Evolutionary conservation across 2,113 vertebrate species (phyloP), one percentile per base, ranked within the genome.

Genomic region (Brienomyrus longianalis): DNA sequence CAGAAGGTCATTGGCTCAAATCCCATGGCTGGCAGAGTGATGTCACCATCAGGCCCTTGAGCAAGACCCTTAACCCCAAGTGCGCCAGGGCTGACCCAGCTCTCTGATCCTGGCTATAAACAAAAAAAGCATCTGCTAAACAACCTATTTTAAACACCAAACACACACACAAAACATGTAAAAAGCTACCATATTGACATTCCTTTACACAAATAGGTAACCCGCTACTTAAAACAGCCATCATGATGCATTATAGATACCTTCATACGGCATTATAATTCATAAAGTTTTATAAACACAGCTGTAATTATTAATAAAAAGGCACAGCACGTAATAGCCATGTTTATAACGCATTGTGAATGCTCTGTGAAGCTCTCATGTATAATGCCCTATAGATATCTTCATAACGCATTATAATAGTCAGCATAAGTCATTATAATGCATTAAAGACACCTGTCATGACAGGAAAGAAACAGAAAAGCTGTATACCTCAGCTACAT

Each of bases 131-230:
- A 31, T 70, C 27, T 31, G n/a, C 74, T 43, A 77, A 80, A 39
- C 5, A 80, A 19, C 35, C 8, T 80, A 27, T 43, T 43, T 70
- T n/a, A 27, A 13, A 70, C 62, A 70, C 23, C 23, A 77, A 35
- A 77, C 31, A 23, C 17, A 56, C 45, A 62, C 6, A 87, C 13
- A 83, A 31, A 56, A 83, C 19, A 91, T 86, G 54, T 87, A 54
- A 45, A 54, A 39, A 87, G 23, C 83, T 15, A 45, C 77, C 62
- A 62, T 52, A 59, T 17, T 62, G 21, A 11, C 39, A 62, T 31
- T 13, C 88, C 84, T 90, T 91, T 85, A 92, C 88, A 87, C 91
- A 86, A 91, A 89, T 91, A 91, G 52, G 17, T 54, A 56, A 21
- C 5, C 19, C 17, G 6, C 54, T 21, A 23, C 19, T 21, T 56